These are phyloP conservation scores for Cuniculus paca DNA, from an alignment of 2,797 vertebrate species.

Conservation along the genomic window DNA sequence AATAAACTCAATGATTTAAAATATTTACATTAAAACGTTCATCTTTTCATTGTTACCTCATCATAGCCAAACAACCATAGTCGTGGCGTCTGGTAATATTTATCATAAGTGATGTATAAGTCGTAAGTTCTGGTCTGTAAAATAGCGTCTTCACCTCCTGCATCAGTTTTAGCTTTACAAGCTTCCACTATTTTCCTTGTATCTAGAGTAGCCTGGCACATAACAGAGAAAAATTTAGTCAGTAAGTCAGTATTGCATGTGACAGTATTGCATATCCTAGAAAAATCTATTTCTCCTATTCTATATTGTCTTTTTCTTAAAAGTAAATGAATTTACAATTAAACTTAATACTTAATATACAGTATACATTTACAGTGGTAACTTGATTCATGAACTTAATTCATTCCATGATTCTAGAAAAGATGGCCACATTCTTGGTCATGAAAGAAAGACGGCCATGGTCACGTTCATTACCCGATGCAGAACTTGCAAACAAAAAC, in stretches of 20 bases:
- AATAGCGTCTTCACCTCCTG: constrained; percentile 95
- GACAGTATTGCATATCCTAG: too few relatives aligned
- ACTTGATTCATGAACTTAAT: not conserved
- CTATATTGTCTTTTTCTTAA: not conserved
- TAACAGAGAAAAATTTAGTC: constrained; percentile 67
- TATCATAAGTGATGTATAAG: constrained; percentile 99
- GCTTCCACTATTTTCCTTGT: constrained; percentile 95
- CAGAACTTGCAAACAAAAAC: not conserved
- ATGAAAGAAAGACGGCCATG: not conserved
- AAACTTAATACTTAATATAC: not conserved
- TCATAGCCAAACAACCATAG: constrained; percentile 99
- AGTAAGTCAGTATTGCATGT: constrained; percentile 46
- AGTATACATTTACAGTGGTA: not conserved
- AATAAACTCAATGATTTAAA: constrained; percentile 65
- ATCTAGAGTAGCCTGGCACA: constrained; percentile 95
- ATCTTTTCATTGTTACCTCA: constrained; percentile 90
- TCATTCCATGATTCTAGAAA: not conserved
- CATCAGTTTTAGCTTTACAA: constrained; percentile 93
- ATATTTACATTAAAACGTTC: not conserved
- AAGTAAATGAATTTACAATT: constrained; percentile 46
- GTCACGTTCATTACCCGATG: not conserved
- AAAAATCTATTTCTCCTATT: constrained; percentile 54
- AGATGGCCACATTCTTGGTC: not conserved
- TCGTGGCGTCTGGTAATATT: constrained; percentile 99
- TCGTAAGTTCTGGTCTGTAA: constrained; percentile 99